phyloP scores from a whole-genome alignment of 2,113 vertebrate species.

The Oplegnathus fasciatus region DNA sequence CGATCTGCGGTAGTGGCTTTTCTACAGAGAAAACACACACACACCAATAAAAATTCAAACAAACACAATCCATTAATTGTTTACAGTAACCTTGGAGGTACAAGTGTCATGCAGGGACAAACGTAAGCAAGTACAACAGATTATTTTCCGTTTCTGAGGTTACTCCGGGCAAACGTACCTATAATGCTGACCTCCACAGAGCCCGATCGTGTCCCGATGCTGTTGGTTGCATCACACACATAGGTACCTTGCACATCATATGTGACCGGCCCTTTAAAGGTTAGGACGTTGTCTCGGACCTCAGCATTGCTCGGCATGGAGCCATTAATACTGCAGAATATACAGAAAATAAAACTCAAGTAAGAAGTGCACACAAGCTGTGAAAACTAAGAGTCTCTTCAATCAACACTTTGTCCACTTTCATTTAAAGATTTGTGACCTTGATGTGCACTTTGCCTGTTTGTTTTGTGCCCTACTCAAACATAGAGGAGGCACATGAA shows the following conservation, averaged over 20 bases:
- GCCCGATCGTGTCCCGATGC: conserved; percentile 92
- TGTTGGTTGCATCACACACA: conserved; percentile 94
- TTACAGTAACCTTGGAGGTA: too few relatives aligned
- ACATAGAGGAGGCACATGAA: neutral
- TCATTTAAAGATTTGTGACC: neutral
- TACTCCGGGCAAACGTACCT: conserved; percentile 84
- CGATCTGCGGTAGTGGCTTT: conserved; percentile 81
- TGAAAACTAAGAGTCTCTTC: neutral
- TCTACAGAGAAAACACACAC: conserved; percentile 66
- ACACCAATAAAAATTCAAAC: neutral
- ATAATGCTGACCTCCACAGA: conserved; percentile 94
- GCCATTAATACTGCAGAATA: conserved; percentile 88
- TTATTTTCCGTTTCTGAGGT: too few relatives aligned
- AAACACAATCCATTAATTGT: neutral
- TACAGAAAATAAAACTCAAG: neutral
- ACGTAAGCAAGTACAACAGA: too few relatives aligned
- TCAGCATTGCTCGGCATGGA: conserved; percentile 92
- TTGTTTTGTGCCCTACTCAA: neutral
- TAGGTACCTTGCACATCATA: conserved; percentile 93
- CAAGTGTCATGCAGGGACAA: too few relatives aligned
- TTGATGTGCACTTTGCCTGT: neutral
- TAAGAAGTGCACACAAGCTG: neutral
- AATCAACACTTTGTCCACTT: neutral
- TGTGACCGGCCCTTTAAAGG: conserved; percentile 91
- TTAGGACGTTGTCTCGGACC: conserved; percentile 90